phyloP scores from a whole-genome alignment of 2,113 vertebrate species.

The Gallinago jamesoni region DNA sequence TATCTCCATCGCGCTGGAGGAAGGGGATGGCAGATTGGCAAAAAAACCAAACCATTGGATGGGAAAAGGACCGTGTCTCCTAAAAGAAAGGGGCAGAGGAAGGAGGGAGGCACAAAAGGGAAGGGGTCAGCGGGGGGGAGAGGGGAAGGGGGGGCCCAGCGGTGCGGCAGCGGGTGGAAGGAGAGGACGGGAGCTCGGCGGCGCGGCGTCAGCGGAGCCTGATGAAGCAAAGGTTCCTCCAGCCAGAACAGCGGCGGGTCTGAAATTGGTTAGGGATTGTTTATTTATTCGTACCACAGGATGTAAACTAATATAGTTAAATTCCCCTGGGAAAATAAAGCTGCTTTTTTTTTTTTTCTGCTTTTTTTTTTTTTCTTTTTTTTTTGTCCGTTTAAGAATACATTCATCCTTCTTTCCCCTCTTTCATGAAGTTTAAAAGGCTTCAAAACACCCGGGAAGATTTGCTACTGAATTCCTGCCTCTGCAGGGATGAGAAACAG shows the following conservation, averaged over 20 bases:
- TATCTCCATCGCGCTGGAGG: background rate
- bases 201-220: background rate
- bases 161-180: background rate
- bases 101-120: background rate
- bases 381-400: background rate
- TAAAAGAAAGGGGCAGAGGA: background rate
- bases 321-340: slow-evolving; percentile 13
- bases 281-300: slow-evolving; percentile 63
- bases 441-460: background rate
- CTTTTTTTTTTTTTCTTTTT: background rate
- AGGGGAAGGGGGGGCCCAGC: background rate
- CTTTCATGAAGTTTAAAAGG: background rate
- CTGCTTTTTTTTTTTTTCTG: background rate
- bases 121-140: background rate
- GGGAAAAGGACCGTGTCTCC: background rate
- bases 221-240: slow-evolving; percentile 21
- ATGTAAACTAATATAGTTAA: slow-evolving; percentile 62
- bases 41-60: background rate
- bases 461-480: background rate
- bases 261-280: slow-evolving; percentile 54
- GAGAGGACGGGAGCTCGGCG: background rate
- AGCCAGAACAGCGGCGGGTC: slow-evolving; percentile 52
- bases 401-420: background rate
- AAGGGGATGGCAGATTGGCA: background rate
- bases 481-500: background rate